Base-by-base conservation (phyloP, 2,888 invertebrate species). In the Oscheius sp. region DNA sequence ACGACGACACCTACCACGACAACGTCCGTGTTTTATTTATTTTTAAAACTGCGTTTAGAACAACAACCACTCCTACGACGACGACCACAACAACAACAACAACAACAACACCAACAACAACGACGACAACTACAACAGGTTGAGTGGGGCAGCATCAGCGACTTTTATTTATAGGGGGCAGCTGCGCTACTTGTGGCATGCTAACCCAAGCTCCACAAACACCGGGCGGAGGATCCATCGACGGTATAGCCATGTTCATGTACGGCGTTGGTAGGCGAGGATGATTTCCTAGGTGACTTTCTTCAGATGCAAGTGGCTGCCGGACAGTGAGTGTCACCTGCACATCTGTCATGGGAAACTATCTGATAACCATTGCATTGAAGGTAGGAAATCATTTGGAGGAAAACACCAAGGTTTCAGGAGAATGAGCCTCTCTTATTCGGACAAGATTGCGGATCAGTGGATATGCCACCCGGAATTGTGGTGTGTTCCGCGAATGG, bases 201-300 rank as follows among this genome's bases (percentile, higher is more conserved):
- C 35, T 66, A 13, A 52, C 46, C 25, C 66, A 66, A n/a, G 66
- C 25, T 25, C 27, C 23, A 16, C 13, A 46, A 3, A 46, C 46
- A 12, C 23, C 52, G 7, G 25, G 12, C n/a, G 6, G 27, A 7
- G 21, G 52, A 16, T 3, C 43, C 12, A 46, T 46, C 52, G 66
- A 66, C 18, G 66, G 66, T 25, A 49, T 27, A 23, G 66, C 66
- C 9, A 46, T 23, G n/a, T 27, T 66, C 46, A 66, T n/a, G 1
- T 66, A 66, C 27, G 13, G 23, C 1, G 29, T 66, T 1, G 49
- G 29, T 35, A 35, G 35, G 35, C 5, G 35, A 3, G 9, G 9
- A 35, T 35, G 9, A 6, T 9, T 35, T 6, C 5, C 35, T 3
- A 35, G 9, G 9, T 3, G 35, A 9, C 35, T 35, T 9, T 35